Conservation (phyloP, 2,797 vertebrate genomes). For the Pangasius macronema region DNA sequence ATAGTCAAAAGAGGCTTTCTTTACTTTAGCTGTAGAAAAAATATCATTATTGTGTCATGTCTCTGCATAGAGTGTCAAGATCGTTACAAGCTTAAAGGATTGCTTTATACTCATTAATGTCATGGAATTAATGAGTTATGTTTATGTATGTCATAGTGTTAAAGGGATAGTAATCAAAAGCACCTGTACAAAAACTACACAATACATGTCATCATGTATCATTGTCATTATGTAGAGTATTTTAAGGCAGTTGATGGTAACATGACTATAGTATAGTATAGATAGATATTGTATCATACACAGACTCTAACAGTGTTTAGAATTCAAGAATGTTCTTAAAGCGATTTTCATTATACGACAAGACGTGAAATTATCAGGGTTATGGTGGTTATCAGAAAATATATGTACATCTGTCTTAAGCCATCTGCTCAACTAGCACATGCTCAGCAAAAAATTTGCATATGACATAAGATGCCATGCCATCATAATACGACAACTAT, state of each 20-base stretch:
- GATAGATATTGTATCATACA: too few species aligned
- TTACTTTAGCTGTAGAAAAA: background rate
- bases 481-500: background rate
- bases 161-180: background rate
- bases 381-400: background rate
- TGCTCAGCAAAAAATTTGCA: background rate
- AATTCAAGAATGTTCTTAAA: background rate
- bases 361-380: background rate
- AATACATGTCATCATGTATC: background rate
- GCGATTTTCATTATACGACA: background rate
- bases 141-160: background rate
- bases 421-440: constrained; percentile 1
- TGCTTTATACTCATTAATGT: too few species aligned
- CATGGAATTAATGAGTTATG: background rate
- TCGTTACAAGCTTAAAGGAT: background rate
- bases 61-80: background rate
- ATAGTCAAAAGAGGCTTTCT: background rate
- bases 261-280: background rate
- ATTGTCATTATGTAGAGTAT: background rate
- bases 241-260: background rate
- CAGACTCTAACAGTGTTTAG: background rate
- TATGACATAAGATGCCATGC: background rate
- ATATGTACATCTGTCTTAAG: background rate
- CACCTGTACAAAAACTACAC: background rate
- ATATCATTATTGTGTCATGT: background rate